Conservation (phyloP, 1,140 invertebrate genomes). For the Trichonephila clavipes region DNA sequence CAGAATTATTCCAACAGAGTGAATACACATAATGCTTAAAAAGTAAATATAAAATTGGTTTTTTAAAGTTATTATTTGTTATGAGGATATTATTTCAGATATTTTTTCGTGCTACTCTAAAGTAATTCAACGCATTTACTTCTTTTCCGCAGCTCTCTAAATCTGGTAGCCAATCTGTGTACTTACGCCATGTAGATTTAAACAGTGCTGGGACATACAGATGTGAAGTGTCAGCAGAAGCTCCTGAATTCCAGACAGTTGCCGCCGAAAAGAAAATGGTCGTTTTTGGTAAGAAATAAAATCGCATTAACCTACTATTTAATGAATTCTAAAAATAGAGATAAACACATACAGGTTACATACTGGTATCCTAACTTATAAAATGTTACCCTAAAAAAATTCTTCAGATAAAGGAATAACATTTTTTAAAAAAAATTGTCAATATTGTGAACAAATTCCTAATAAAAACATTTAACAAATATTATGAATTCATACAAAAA, state of each 20-base stretch:
- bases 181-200: slow-evolving; percentile 77
- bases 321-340: too few species aligned
- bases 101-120: too few species aligned
- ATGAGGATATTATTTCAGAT: too few species aligned
- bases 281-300: slow-evolving; percentile 85
- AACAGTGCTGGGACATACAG: slow-evolving; percentile 83
- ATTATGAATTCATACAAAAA: too few species aligned
- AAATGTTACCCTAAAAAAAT: too few species aligned
- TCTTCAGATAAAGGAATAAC: too few species aligned
- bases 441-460: too few species aligned
- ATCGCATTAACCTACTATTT: too few species aligned
- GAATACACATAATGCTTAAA: background rate
- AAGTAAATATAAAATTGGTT: background rate
- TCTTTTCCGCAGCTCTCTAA: slow-evolving; percentile 77
- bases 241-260: slow-evolving; percentile 90
- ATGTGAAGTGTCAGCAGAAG: slow-evolving; percentile 91
- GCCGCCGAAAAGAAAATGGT: slow-evolving; percentile 87
- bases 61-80: background rate
- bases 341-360: too few species aligned
- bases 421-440: too few species aligned
- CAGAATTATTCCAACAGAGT: background rate
- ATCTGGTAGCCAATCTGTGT: slow-evolving; percentile 78
- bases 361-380: too few species aligned
- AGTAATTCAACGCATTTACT: background rate
- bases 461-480: too few species aligned